Percentiles rank a stretch among this genome's conserved stretches.
These are phyloP conservation scores for Scomber scombrus DNA, from an alignment of 2,113 vertebrate species.

Conservation along the genomic window DNA sequence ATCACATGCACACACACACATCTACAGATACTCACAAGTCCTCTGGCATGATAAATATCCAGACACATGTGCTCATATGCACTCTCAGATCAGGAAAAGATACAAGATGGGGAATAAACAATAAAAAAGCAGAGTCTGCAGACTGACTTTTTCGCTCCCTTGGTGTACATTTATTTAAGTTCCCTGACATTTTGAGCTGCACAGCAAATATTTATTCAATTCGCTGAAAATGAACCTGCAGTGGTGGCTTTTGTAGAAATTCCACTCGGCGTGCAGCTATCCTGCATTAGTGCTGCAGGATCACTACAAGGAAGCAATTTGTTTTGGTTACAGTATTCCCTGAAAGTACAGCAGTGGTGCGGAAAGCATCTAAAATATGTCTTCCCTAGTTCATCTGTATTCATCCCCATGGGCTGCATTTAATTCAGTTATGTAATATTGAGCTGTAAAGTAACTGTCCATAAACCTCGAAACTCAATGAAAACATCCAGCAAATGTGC, in stretches of 20 bases:
- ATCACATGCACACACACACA: neutral
- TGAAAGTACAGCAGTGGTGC: slow-evolving; percentile 59
- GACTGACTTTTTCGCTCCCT: slow-evolving; percentile 35
- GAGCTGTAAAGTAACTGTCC: slow-evolving; percentile 45
- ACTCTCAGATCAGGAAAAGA: slow-evolving; percentile 38
- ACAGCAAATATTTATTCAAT: slow-evolving; percentile 75
- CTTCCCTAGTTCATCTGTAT: slow-evolving; percentile 59
- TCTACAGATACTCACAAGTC: neutral
- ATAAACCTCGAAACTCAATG: slow-evolving; percentile 45
- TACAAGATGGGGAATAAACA: slow-evolving; percentile 31
- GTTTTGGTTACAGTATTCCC: slow-evolving; percentile 67
- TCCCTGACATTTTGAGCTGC: slow-evolving; percentile 71
- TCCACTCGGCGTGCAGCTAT: slow-evolving; percentile 57
- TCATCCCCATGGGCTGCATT: slow-evolving; percentile 54
- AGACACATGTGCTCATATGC: slow-evolving; percentile 6
- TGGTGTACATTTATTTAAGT: slow-evolving; percentile 64
- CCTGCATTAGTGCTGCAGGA: slow-evolving; percentile 67
- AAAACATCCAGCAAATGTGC: slow-evolving; percentile 43
- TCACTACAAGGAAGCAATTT: slow-evolving; percentile 74
- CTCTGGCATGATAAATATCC: neutral
- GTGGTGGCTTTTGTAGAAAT: slow-evolving; percentile 62
- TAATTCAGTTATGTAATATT: slow-evolving; percentile 66
- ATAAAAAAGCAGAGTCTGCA: slow-evolving; percentile 56
- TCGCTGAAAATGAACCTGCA: slow-evolving; percentile 66
- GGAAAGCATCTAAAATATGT: slow-evolving; percentile 54